A percentile compares a stretch with the other conserved stretches of the same genome.
Conservation (phyloP, 2,888 invertebrate genomes). For the Adelphocoris suturalis region DNA sequence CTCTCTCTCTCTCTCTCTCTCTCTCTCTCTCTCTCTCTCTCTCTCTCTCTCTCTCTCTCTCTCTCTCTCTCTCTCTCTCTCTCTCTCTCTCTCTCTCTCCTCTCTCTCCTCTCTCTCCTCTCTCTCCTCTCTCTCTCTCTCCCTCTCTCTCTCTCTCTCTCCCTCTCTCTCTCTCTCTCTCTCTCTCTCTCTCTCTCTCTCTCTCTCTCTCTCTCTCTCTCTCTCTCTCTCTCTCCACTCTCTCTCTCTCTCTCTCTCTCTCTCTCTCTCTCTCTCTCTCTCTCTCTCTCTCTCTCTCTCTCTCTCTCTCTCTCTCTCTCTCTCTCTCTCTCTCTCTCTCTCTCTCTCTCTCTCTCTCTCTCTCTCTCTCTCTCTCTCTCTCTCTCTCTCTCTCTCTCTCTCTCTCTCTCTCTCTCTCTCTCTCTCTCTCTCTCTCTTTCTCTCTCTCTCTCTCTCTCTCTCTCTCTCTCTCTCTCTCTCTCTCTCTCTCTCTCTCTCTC, state of each 20-base stretch:
- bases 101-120: too few species aligned
- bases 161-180: conserved; percentile 69
- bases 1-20: too few species aligned
- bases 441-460: conserved; percentile 59
- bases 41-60: conserved; percentile 72
- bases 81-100: conserved; percentile 52
- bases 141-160: conserved; percentile 76
- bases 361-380: background rate
- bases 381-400: background rate
- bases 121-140: conserved; percentile 78
- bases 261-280: background rate
- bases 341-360: background rate
- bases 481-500: conserved; percentile 72
- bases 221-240: background rate
- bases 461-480: conserved; percentile 72
- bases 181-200: conserved; percentile 73
- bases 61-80: conserved; percentile 73
- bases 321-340: background rate
- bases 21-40: conserved; percentile 67
- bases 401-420: background rate
- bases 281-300: conserved; percentile 39
- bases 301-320: background rate
- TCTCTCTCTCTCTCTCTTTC: conserved; percentile 8
- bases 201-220: conserved; percentile 66
- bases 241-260: background rate